Evolutionary conservation across 2,888 invertebrate genomes (phyloP).

Genomic region (Epirrhoe alternata): DNA sequence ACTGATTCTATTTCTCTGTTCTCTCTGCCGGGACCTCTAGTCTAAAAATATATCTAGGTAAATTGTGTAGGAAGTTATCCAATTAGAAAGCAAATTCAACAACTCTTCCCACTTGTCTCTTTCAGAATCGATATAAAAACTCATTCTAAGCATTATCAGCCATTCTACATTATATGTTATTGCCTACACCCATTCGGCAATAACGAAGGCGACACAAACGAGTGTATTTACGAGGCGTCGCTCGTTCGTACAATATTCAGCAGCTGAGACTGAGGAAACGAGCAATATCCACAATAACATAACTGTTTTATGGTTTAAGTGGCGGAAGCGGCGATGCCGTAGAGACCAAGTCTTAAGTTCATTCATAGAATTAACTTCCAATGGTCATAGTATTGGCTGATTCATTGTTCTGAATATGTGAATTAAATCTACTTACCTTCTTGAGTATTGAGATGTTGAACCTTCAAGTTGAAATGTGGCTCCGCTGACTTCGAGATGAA

Average conservation of each 20-base stretch:
- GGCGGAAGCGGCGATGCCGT: constrained; percentile 40
- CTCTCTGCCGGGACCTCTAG: no score
- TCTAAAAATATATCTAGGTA: no score
- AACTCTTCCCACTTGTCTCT: background rate
- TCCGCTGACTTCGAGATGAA: background rate
- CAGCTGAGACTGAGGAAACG: constrained; percentile 47
- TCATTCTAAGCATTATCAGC: constrained; percentile 18
- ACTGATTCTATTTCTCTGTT: background rate
- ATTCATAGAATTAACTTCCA: background rate
- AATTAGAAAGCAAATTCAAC: background rate
- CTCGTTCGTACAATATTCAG: constrained; percentile 53
- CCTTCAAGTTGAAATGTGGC: background rate
- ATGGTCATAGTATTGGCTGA: background rate
- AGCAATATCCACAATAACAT: constrained; percentile 56
- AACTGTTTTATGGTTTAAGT: constrained; percentile 50
- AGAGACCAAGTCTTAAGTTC: background rate
- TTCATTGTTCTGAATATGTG: background rate
- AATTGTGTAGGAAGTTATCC: background rate
- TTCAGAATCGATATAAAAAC: constrained; percentile 18
- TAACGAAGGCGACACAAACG: constrained; percentile 45
- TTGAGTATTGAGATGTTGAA: background rate
- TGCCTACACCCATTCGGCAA: constrained; percentile 40
- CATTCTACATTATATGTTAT: constrained; percentile 29
- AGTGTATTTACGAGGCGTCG: constrained; percentile 51
- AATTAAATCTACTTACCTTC: no score